Conservation (phyloP, 2,113 vertebrate species). For the Antechinus stuartii region DNA sequence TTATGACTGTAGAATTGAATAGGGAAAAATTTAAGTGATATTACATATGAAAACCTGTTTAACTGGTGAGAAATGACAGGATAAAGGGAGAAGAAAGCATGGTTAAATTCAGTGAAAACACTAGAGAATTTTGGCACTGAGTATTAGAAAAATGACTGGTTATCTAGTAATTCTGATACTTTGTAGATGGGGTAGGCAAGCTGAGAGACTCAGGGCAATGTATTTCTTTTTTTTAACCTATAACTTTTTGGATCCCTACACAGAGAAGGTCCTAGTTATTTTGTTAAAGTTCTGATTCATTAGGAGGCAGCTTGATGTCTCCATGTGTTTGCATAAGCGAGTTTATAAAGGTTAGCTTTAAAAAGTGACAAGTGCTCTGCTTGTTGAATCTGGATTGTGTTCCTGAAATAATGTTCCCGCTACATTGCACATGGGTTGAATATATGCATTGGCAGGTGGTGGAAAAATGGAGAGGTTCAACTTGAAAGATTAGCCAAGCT, state of each 20-base stretch:
- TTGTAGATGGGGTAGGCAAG: not conserved
- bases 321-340: not conserved
- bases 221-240: not conserved
- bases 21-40: not conserved
- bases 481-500: constrained; percentile 54
- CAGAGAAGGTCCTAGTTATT: constrained; percentile 44
- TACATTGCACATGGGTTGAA: not conserved
- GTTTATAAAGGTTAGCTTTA: constrained; percentile 24
- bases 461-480: constrained; percentile 45
- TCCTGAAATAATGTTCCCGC: constrained; percentile 31
- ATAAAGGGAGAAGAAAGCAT: not conserved
- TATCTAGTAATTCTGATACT: not conserved
- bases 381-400: not conserved
- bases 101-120: not conserved
- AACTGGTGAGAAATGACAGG: not conserved
- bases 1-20: not conserved
- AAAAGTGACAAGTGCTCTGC: constrained; percentile 9
- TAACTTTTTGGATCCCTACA: constrained; percentile 7
- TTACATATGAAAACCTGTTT: not conserved
- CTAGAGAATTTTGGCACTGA: not conserved
- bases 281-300: constrained; percentile 37
- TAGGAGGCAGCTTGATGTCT: constrained; percentile 46
- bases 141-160: not conserved
- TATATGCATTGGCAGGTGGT: not conserved
- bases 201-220: not conserved